These are phyloP conservation scores for Dendrocopos noguchii DNA, from an alignment of 2,113 vertebrate genomes.

Conservation along the genomic window DNA sequence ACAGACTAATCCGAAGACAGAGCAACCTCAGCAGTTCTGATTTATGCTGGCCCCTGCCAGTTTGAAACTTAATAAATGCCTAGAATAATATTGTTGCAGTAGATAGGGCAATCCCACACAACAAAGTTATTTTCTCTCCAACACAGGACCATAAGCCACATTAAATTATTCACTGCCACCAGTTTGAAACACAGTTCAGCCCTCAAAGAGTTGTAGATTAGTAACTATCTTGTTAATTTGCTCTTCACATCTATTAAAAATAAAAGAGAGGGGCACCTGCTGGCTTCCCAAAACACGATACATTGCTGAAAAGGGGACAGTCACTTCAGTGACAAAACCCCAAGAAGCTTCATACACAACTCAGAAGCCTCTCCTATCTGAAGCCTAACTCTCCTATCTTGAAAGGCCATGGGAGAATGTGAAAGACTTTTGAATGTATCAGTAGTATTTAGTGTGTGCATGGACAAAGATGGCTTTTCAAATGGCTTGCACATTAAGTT, in stretches of 20 bases:
- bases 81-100: not conserved
- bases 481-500: rapidly evolving
- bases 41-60: not conserved
- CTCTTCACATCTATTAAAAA: not conserved
- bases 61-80: conserved; percentile 4
- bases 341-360: not conserved
- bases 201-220: not conserved
- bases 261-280: rapidly evolving
- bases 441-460: not conserved
- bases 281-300: not conserved
- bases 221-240: not conserved
- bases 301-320: not conserved
- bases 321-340: not conserved
- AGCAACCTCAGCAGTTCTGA: not conserved
- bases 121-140: not conserved
- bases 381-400: not conserved
- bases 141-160: not conserved
- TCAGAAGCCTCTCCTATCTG: not conserved
- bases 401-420: rapidly evolving
- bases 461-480: rapidly evolving
- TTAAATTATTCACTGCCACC: not conserved
- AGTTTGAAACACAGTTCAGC: not conserved
- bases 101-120: not conserved
- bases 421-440: not conserved
- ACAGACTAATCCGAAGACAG: not conserved